Percentiles rank a stretch among this genome's conserved stretches.
Conservation (phyloP, 2,888 invertebrate species). For the Nebria brevicollis region DNA sequence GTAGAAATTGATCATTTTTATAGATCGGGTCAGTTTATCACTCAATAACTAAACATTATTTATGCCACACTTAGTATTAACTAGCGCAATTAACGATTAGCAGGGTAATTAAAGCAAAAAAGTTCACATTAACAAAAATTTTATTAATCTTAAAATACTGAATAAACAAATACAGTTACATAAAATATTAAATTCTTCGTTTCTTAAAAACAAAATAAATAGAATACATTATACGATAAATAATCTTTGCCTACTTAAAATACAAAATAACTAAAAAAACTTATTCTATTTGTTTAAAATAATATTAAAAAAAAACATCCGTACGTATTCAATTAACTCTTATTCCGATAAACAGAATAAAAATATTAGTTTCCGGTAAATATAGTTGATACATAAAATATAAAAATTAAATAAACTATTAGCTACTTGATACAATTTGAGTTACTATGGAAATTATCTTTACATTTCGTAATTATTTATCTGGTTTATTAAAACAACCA, state of each 20-base stretch:
- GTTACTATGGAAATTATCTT: constrained; percentile 1
- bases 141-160: background rate
- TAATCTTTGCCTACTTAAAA: background rate
- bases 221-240: background rate
- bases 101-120: background rate
- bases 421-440: background rate
- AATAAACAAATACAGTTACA: background rate
- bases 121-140: background rate
- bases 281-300: background rate
- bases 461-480: background rate
- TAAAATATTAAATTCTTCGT: background rate
- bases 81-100: no score
- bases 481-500: background rate
- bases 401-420: background rate
- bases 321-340: background rate
- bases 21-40: no score
- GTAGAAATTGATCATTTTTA: no score
- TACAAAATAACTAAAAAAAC: background rate
- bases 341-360: background rate
- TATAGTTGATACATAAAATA: background rate
- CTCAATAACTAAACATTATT: no score
- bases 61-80: no score
- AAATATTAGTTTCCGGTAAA: background rate
- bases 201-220: background rate
- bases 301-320: background rate